These are phyloP conservation scores for Haliclona indistincta DNA, from an alignment of 37 sponge, comb jelly and placozoan genomes.

Conservation along the genomic window DNA sequence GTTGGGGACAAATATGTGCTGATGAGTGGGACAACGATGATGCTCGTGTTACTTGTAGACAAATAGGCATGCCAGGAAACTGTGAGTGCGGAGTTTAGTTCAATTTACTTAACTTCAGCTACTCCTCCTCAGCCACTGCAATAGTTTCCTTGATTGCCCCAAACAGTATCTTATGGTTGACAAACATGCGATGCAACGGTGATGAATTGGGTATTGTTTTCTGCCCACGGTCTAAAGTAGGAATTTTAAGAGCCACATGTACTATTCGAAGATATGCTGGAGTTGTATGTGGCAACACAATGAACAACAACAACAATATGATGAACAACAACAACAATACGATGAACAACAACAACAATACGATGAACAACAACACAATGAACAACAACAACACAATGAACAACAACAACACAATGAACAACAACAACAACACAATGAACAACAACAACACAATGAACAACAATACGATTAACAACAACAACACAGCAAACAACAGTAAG, in stretches of 20 bases:
- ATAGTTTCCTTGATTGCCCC: too few relatives aligned
- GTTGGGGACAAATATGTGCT: constrained; percentile 4
- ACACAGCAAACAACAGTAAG: too few relatives aligned
- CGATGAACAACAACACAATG: too few relatives aligned
- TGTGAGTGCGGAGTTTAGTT: not conserved
- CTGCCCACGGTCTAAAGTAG: not conserved
- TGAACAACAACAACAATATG: not conserved
- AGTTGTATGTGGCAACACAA: not conserved
- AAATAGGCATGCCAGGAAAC: not conserved
- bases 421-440: too few relatives aligned
- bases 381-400: too few relatives aligned
- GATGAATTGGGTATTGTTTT: not conserved
- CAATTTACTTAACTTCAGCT: too few relatives aligned
- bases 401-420: too few relatives aligned
- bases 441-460: too few relatives aligned
- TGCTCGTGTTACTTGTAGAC: not conserved
- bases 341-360: too few relatives aligned
- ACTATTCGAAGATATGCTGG: not conserved
- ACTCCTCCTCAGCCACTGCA: too few relatives aligned
- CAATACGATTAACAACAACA: too few relatives aligned
- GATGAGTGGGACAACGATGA: constrained; percentile 7
- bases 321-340: not conserved
- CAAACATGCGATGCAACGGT: not conserved
- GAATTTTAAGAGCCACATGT: not conserved
- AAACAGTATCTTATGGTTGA: not conserved